phyloP scores from a whole-genome alignment of 1,140 invertebrate species.

The Scaptomyza graminum region DNA sequence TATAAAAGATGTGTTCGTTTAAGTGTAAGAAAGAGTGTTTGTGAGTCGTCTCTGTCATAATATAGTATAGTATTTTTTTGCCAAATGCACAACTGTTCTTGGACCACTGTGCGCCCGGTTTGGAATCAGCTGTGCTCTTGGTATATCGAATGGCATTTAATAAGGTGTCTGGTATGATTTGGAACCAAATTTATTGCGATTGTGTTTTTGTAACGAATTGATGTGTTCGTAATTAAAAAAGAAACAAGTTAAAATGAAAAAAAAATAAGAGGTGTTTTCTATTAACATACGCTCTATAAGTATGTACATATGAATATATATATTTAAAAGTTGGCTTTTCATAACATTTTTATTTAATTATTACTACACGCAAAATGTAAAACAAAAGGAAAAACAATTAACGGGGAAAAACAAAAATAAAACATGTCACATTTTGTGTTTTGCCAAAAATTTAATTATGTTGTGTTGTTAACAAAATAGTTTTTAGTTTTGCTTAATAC shows the following conservation, averaged over 20 bases:
- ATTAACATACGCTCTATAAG: slow-evolving; percentile 50
- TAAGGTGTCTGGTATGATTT: slow-evolving; percentile 1
- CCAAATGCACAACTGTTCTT: slow-evolving; percentile 15
- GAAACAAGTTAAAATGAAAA: slow-evolving; percentile 50
- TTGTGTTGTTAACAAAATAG: slow-evolving; percentile 54
- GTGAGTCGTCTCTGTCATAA: background rate
- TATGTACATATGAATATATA: slow-evolving; percentile 37
- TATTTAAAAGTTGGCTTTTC: slow-evolving; percentile 65
- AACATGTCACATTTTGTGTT: slow-evolving; percentile 22
- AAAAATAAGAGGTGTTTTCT: slow-evolving; percentile 49
- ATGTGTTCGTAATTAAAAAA: slow-evolving; percentile 18
- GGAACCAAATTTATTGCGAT: slow-evolving; percentile 34
- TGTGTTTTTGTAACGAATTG: slow-evolving; percentile 16
- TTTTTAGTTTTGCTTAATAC: slow-evolving; percentile 35
- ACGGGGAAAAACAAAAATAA: slow-evolving; percentile 31
- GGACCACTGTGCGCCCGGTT: slow-evolving; percentile 21
- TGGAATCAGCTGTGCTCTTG: slow-evolving; percentile 1
- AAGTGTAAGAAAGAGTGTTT: background rate
- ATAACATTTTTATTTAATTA: slow-evolving; percentile 51
- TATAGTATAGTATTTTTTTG: slow-evolving; percentile 5
- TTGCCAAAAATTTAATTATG: slow-evolving; percentile 24
- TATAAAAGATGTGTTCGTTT: slow-evolving; percentile 7
- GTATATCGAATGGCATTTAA: background rate
- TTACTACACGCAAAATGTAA: slow-evolving; percentile 67
- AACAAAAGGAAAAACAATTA: slow-evolving; percentile 31